Conservation (phyloP, 2,113 vertebrate species). For the Lates calcarifer region DNA sequence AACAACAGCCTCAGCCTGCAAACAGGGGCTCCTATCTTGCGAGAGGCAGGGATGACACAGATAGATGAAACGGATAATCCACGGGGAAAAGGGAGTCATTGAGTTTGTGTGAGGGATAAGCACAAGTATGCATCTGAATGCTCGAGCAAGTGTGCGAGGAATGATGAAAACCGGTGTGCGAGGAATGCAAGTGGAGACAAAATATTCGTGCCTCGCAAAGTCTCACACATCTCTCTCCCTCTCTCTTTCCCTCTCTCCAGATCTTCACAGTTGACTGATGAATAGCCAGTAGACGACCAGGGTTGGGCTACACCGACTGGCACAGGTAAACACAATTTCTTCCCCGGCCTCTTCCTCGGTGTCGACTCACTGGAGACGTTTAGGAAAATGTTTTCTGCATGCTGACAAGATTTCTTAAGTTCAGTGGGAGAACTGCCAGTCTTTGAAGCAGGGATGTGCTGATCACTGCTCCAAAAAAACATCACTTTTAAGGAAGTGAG, state of each 20-base stretch:
- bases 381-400: slow-evolving; percentile 8
- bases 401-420: slow-evolving; percentile 15
- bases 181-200: slow-evolving; percentile 34
- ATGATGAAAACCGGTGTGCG: slow-evolving; percentile 44
- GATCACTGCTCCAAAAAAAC: background rate
- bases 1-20: slow-evolving; percentile 22
- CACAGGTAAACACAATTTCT: slow-evolving; percentile 72
- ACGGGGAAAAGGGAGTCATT: slow-evolving; percentile 7
- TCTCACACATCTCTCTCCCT: background rate
- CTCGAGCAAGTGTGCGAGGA: slow-evolving; percentile 15
- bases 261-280: slow-evolving; percentile 64
- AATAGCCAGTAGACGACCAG: slow-evolving; percentile 61
- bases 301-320: slow-evolving; percentile 52
- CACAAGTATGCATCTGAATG: background rate
- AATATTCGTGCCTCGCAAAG: slow-evolving; percentile 27
- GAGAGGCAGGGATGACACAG: slow-evolving; percentile 17
- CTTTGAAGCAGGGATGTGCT: slow-evolving; percentile 3
- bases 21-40: background rate
- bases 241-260: slow-evolving; percentile 40
- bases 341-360: background rate
- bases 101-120: slow-evolving; percentile 5
- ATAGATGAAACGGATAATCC: slow-evolving; percentile 45
- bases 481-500: slow-evolving; percentile 17
- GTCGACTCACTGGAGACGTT: background rate
- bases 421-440: slow-evolving; percentile 12